phyloP scores from a whole-genome alignment of 2,888 invertebrate species.

The Scaeva pyrastri region DNA sequence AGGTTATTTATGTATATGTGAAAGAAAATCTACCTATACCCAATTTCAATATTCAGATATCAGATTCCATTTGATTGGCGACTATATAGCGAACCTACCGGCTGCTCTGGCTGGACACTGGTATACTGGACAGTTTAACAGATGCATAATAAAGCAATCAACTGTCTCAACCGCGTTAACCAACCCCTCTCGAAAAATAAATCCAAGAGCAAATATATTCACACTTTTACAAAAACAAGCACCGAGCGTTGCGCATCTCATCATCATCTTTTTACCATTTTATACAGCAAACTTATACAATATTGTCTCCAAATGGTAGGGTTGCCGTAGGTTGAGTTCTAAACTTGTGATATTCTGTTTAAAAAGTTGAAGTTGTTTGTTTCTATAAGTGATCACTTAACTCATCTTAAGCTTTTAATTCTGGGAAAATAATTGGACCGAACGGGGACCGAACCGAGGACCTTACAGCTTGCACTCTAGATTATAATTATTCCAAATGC shows the following conservation, averaged over 20 bases:
- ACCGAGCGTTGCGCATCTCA: constrained; percentile 70
- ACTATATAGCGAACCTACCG: constrained; percentile 7
- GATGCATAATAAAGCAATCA: constrained; percentile 74
- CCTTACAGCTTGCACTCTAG: too few species aligned
- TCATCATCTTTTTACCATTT: constrained; percentile 56
- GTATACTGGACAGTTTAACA: constrained; percentile 38
- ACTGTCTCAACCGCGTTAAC: constrained; percentile 57
- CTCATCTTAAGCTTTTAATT: too few species aligned
- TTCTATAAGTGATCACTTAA: too few species aligned
- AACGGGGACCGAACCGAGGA: too few species aligned
- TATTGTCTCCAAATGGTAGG: constrained; percentile 38
- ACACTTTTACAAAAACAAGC: constrained; percentile 61
- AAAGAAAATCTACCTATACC: too few species aligned
- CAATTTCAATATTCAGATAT: constrained; percentile 68
- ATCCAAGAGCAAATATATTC: constrained; percentile 70
- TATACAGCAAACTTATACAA: constrained; percentile 32
- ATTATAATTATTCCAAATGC: too few species aligned
- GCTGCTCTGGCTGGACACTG: too few species aligned
- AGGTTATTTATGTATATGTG: too few species aligned
- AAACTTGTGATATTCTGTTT: too few species aligned
- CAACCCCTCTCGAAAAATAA: constrained; percentile 42
- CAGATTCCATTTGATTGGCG: constrained; percentile 41
- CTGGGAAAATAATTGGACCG: too few species aligned
- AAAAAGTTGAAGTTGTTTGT: too few species aligned
- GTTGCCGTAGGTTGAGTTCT: background rate